Evolutionary conservation across 2,888 invertebrate species (phyloP), one percentile per base, ranked within the genome.

Genomic region (Hirtodrosophila confusa): DNA sequence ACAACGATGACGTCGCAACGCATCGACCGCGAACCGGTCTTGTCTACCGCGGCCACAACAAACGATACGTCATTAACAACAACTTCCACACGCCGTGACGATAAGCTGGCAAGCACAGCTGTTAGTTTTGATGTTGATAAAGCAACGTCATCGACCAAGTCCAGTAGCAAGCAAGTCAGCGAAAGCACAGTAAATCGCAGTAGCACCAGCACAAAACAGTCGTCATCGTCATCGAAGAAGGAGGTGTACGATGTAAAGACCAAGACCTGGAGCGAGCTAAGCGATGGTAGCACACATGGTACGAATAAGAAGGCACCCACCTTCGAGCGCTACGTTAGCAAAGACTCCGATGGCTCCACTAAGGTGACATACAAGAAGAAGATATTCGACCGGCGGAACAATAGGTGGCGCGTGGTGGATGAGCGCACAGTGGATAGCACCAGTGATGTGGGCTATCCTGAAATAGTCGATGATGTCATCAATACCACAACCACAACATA

Each of bases 361-460:
- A 91, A 91, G 61, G 89, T 92, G 9, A 91, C 90, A 7, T 92
- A 91, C 61, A 92, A 92, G 71, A 91, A 91, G 68, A 92, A 92
- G 84, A 88, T 92, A 51, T 92, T 89, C 75, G 92, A 92, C 79
- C 88, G 88, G 54, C 88, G 88, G 62, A 90, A 89, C 66, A 91
- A 91, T 74, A 89, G 88, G 70, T 92, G 92, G 92, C 91, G 90
- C 68, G 90, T 93, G 44, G 90, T 93, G 61, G 93, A 93, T 75
- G 93, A 93, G 75, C 93, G 92, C 86, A 91, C 92, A 7, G 92
- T 93, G 57, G 92, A 93, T 72, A 92, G 92, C 76, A 83, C 83
- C 64, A 76, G 84, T 71, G 89, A 91, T 78, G 84, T 78, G 69
- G 88, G 88, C 77, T 90, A 91, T 75, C 91, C 92, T 58, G 91